These are phyloP conservation scores for Tragopan temminckii DNA, from an alignment of 2,797 vertebrate species.

Conservation along the genomic window DNA sequence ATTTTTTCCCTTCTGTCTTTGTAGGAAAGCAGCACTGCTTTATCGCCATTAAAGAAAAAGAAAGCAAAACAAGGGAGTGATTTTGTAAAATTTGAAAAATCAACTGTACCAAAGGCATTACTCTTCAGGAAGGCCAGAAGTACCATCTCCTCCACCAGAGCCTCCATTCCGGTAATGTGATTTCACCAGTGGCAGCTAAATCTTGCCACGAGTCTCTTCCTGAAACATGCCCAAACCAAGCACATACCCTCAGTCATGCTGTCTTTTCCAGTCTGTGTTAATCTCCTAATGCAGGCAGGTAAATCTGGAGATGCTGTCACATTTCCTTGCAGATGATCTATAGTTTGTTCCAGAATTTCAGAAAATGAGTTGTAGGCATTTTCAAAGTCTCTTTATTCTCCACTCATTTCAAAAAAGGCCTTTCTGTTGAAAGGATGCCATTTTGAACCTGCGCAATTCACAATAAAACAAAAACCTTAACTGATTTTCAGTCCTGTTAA, in stretches of 20 bases:
- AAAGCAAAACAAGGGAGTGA: conserved; percentile 54
- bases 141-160: not conserved
- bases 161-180: conserved; percentile 62
- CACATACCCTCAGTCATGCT: accelerated
- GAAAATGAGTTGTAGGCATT: not conserved
- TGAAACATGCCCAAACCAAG: not conserved
- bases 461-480: not conserved
- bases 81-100: conserved; percentile 78
- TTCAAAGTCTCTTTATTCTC: not conserved
- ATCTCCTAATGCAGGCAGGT: not conserved
- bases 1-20: not conserved
- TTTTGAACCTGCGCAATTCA: not conserved
- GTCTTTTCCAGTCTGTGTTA: not conserved
- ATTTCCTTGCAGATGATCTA: not conserved
- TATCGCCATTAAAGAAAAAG: conserved; percentile 65
- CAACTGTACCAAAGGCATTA: conserved; percentile 81
- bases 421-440: not conserved
- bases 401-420: not conserved
- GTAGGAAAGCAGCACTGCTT: conserved; percentile 57
- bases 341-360: not conserved
- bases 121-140: conserved; percentile 85
- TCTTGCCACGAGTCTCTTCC: not conserved
- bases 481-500: not conserved
- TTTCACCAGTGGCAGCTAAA: not conserved
- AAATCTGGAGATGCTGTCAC: not conserved